These are phyloP conservation scores for Bruchidius siliquastri DNA, from an alignment of 2,888 invertebrate genomes.

Conservation along the genomic window DNA sequence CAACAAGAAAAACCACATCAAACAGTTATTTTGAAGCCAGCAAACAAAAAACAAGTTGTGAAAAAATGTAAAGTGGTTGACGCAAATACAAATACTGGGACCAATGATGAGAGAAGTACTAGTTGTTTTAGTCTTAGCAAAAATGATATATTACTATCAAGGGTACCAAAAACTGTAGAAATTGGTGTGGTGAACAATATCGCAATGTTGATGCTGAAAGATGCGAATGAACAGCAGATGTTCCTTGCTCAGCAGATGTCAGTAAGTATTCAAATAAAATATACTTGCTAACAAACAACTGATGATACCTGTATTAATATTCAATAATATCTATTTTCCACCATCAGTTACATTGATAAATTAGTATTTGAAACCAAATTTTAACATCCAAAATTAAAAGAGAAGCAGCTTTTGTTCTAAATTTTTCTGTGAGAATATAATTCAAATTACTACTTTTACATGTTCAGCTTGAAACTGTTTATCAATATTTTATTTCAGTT, in stretches of 20 bases:
- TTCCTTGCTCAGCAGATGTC: constrained; percentile 10
- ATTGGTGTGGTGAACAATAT: constrained; percentile 1
- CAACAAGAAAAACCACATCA: constrained; percentile 1
- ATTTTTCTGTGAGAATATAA: too few species aligned
- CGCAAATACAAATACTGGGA: background rate
- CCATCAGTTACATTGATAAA: too few species aligned
- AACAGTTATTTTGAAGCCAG: background rate
- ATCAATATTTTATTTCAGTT: constrained; percentile 4
- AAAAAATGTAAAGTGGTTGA: background rate
- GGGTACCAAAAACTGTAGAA: constrained; percentile 3
- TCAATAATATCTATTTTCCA: too few species aligned
- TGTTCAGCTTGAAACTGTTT: too few species aligned
- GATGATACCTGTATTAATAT: too few species aligned
- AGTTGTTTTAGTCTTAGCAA: background rate
- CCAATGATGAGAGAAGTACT: background rate
- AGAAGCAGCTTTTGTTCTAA: too few species aligned
- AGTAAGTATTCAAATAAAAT: constrained; percentile 10
- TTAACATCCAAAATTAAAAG: too few species aligned
- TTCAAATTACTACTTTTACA: too few species aligned
- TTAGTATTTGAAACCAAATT: too few species aligned
- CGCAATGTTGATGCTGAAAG: constrained; percentile 6
- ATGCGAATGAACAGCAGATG: constrained; percentile 10
- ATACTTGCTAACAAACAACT: too few species aligned
- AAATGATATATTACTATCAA: constrained; percentile 4
- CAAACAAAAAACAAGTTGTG: background rate